Evolutionary conservation across 2,797 vertebrate genomes (phyloP), one percentile per base, ranked within the genome.

Genomic region (Knipowitschia caucasica): DNA sequence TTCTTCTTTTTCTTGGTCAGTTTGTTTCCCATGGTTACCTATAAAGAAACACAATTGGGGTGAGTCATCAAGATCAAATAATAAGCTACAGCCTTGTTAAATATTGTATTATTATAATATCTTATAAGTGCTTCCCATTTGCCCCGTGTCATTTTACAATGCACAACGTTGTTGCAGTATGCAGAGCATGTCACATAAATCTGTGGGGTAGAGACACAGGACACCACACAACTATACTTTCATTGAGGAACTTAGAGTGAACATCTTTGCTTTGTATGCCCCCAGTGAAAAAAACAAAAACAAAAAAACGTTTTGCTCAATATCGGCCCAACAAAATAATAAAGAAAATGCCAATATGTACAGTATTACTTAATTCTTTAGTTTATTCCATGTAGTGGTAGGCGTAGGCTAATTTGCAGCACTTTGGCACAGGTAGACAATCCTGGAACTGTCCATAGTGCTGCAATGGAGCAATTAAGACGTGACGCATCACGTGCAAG

Each of bases 1-100:
- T 92, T 94, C 94, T 98, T 99, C 93, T 92, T 99, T 89, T 92
- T 96, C 91, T 92, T 98, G 90, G 93, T 96, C 73, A 99, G 84
- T 84, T 95, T 98, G 70, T 91, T 94, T 92, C 97, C 97, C 97
- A 99, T 99, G 70, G 75, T 61, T 35, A 73, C 83, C 90, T 92
- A 56, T 36, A 24, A 69, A 71, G 30, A 71, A 45, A n/a, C 17
- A 75, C 26, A 44, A 44, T 47, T 20, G 31, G 1, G n/a, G 27
- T 30, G 12, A 30, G 17, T 24, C n/a, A 7, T 44, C 25, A 2
- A 43, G 17, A 23, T 12, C 39, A 35, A 7, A 35, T 6, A 15
- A 2, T 35, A 6, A n/a, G 5, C 6, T 35, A 18, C 5, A 17
- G 2, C n/a, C n/a, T n/a, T n/a, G n/a, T n/a, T n/a, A n/a, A n/a